Evolutionary conservation across 2,113 vertebrate species (phyloP).

Genomic region (Cheilinus undulatus): DNA sequence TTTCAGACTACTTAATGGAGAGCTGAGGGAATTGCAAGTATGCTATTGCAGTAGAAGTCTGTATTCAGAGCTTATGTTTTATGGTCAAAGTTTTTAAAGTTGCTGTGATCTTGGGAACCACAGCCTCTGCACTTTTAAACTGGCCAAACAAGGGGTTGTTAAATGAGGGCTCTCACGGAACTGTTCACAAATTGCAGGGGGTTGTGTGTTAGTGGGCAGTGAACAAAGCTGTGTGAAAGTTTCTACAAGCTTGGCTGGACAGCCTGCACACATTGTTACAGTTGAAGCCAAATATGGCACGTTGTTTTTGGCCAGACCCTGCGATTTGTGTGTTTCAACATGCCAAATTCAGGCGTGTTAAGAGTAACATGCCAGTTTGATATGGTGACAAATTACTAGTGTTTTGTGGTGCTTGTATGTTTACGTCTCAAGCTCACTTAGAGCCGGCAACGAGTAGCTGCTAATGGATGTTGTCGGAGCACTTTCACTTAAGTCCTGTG

Average conservation of each 20-base stretch:
- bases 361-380: not conserved
- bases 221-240: constrained; percentile 13
- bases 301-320: constrained; percentile 14
- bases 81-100: not conserved
- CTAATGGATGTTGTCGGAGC: not conserved
- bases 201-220: constrained; percentile 25
- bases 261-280: constrained; percentile 1
- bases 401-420: not conserved
- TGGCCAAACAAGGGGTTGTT: not conserved
- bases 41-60: not conserved
- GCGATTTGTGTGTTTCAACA: not conserved
- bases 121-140: not conserved
- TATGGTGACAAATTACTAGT: constrained; percentile 8
- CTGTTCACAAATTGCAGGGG: not conserved
- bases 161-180: constrained; percentile 9
- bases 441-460: not conserved
- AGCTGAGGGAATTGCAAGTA: not conserved
- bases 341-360: constrained; percentile 1
- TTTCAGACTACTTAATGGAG: not conserved
- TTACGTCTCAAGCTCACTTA: not conserved
- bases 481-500: not conserved
- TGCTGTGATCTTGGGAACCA: not conserved
- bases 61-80: not conserved
- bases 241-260: constrained; percentile 6
- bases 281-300: not conserved